These are phyloP conservation scores for Antennarius striatus DNA, from an alignment of 2,113 vertebrate species.

Conservation along the genomic window DNA sequence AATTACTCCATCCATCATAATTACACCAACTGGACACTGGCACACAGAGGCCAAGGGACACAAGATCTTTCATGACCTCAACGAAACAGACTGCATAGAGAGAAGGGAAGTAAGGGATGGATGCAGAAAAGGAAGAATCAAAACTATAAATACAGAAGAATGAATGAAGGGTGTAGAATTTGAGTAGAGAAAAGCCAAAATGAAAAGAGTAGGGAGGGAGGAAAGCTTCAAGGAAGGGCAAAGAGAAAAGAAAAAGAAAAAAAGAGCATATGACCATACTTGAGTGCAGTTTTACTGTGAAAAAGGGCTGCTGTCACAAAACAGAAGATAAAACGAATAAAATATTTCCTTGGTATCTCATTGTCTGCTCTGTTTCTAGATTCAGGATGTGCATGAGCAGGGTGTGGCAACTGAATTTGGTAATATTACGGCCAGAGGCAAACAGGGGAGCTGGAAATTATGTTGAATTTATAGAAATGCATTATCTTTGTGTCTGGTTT, in stretches of 20 bases:
- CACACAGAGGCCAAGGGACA: constrained; percentile 65
- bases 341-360: constrained; percentile 30
- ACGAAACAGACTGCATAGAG: constrained; percentile 21
- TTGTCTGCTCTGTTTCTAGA: constrained; percentile 33
- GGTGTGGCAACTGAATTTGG: constrained; percentile 44
- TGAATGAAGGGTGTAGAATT: neutral
- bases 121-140: neutral
- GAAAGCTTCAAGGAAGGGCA: constrained; percentile 24
- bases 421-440: constrained; percentile 53
- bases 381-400: constrained; percentile 31
- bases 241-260: constrained; percentile 4
- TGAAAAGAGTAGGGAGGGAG: neutral
- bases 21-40: constrained; percentile 75
- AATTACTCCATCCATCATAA: constrained; percentile 84
- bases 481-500: constrained; percentile 60
- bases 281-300: constrained; percentile 32
- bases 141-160: constrained; percentile 6
- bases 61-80: constrained; percentile 61
- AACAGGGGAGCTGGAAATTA: constrained; percentile 57
- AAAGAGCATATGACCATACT: constrained; percentile 9
- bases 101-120: constrained; percentile 5
- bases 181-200: constrained; percentile 2
- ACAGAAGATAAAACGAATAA: constrained; percentile 41
- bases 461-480: constrained; percentile 65
- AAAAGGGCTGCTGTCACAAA: constrained; percentile 54